Percentiles rank a stretch among this genome's conserved stretches.
Conservation (phyloP, 2,888 invertebrate species). For the Tetanocera ferruginea region DNA sequence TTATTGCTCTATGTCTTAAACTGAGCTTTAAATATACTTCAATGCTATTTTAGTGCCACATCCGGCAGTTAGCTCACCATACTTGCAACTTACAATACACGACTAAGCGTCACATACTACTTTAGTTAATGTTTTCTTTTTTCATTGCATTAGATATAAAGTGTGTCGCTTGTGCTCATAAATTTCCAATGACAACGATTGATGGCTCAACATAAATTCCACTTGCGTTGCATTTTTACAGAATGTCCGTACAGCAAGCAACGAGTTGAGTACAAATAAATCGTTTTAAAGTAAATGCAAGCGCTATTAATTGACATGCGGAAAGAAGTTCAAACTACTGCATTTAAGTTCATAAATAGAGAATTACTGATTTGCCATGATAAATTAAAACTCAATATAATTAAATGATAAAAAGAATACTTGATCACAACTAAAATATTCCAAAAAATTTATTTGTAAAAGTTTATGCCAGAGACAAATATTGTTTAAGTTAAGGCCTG, state of each 20-base stretch:
- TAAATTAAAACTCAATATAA: no score
- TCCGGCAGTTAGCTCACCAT: neutral
- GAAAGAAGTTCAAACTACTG: neutral
- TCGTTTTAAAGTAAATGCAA: neutral
- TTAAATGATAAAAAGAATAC: no score
- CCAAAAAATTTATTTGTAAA: no score
- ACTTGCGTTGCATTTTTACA: neutral
- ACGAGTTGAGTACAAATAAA: no score
- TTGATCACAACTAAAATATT: no score
- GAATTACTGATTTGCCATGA: no score
- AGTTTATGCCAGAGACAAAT: no score
- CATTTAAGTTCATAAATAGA: no score
- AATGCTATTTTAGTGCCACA: neutral
- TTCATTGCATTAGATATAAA: neutral
- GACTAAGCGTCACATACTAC: neutral
- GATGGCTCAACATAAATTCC: conserved; percentile 15
- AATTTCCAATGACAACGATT: conserved; percentile 33
- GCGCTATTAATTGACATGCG: neutral
- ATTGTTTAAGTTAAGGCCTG: no score
- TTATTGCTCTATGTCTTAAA: neutral
- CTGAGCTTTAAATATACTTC: neutral
- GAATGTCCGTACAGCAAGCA: no score
- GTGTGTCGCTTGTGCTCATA: conserved; percentile 9
- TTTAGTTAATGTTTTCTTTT: conserved; percentile 1
- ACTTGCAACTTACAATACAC: neutral